Conservation (phyloP, 1,140 invertebrate species). For the Drosophila saltans region DNA sequence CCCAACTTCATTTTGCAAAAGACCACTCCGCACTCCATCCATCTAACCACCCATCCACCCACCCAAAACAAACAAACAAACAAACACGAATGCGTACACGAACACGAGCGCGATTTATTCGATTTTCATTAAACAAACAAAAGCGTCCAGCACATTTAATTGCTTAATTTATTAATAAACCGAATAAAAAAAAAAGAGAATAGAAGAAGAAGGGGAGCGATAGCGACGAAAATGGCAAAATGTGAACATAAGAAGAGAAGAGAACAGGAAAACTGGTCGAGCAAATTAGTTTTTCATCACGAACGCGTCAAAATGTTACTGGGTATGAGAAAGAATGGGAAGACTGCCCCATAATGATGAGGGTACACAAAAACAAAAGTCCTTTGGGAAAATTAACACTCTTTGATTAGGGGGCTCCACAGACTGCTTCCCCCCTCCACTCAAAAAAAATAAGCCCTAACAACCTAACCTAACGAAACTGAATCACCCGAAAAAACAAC, state of each 20-base stretch:
- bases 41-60: no score
- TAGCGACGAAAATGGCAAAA: no score
- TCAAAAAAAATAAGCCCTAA: not conserved
- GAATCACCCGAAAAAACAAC: conserved; percentile 30
- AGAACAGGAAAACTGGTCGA: conserved; percentile 38
- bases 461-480: conserved; percentile 17
- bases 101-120: conserved; percentile 71
- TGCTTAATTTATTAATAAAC: conserved; percentile 80
- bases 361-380: conserved; percentile 36
- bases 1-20: conserved; percentile 34
- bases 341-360: conserved; percentile 54
- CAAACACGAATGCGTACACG: conserved; percentile 22
- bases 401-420: conserved; percentile 62
- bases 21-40: not conserved
- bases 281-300: conserved; percentile 76
- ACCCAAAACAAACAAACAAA: no score
- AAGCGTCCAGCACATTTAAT: conserved; percentile 69
- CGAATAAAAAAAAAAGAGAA: not conserved
- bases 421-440: not conserved
- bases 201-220: not conserved
- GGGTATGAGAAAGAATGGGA: not conserved
- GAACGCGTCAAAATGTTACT: conserved; percentile 63
- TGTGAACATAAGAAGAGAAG: not conserved
- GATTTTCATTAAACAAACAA: conserved; percentile 77
- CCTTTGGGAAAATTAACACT: conserved; percentile 81